Conservation (phyloP, 2,797 vertebrate species). For the Podarcis siculus region DNA sequence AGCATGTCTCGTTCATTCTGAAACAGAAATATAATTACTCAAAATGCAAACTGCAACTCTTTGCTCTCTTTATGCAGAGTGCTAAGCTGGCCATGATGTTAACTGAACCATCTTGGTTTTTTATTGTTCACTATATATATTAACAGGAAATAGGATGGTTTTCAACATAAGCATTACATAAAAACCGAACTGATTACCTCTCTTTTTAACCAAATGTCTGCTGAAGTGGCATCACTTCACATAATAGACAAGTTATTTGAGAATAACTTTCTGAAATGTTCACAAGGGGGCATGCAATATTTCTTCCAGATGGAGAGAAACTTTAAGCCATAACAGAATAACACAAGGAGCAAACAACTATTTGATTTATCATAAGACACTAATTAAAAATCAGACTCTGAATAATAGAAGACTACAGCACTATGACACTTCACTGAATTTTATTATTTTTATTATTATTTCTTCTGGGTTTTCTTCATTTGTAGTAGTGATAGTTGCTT, state of each 20-base stretch:
- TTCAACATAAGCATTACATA: not conserved
- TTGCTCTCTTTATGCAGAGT: not conserved
- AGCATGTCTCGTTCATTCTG: constrained; percentile 70
- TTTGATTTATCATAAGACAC: not conserved
- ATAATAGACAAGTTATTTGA: not conserved
- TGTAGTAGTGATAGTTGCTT: not conserved
- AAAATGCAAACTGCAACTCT: not conserved
- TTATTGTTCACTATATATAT: not conserved
- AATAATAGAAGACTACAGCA: not conserved
- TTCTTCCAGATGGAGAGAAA: not conserved
- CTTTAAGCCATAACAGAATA: not conserved
- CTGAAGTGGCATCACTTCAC: not conserved
- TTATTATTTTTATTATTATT: not conserved
- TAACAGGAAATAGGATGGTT: not conserved
- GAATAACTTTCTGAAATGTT: constrained; percentile 6
- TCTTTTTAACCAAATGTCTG: not conserved
- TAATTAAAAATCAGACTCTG: not conserved
- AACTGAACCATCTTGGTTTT: not conserved
- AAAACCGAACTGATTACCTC: not conserved
- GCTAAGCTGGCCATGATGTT: not conserved
- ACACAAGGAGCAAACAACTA: not conserved
- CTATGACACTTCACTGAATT: not conserved
- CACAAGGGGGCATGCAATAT: not conserved
- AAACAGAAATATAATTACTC: constrained; percentile 40
- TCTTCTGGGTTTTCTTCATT: not conserved